These are phyloP conservation scores for Pseudachorutes palmiensis DNA, from an alignment of 1,140 invertebrate species.

Conservation along the genomic window DNA sequence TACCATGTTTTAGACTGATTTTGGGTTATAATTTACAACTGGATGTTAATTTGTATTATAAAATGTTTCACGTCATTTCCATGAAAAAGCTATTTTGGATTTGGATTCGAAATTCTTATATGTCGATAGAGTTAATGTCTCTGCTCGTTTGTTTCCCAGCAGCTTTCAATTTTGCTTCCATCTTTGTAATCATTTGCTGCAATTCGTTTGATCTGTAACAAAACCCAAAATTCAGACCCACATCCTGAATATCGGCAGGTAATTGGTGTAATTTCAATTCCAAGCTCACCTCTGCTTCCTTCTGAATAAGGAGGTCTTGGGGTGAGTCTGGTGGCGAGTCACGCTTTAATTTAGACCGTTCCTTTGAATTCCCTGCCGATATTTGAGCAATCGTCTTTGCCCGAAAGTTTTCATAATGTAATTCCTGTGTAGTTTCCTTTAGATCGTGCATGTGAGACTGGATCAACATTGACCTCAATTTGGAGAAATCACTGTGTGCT, in stretches of 20 bases:
- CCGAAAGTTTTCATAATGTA: conserved; percentile 93
- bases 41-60: too few species aligned
- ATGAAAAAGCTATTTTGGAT: too few species aligned
- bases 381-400: conserved; percentile 83
- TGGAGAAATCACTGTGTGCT: conserved; percentile 94
- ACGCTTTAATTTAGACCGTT: conserved; percentile 78
- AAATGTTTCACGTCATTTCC: too few species aligned
- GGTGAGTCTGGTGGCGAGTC: conserved; percentile 64
- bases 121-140: conserved; percentile 29
- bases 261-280: too few species aligned
- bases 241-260: too few species aligned
- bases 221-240: not conserved
- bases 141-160: conserved; percentile 51
- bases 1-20: too few species aligned
- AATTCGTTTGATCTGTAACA: conserved; percentile 74
- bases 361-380: conserved; percentile 70
- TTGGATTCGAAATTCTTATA: too few species aligned
- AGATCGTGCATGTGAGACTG: conserved; percentile 92
- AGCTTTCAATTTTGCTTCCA: conserved; percentile 90
- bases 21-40: too few species aligned
- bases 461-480: conserved; percentile 91
- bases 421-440: conserved; percentile 87
- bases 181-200: conserved; percentile 92
- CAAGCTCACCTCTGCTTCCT: conserved; percentile 76
- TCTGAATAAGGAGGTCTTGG: conserved; percentile 74